Base-by-base conservation (phyloP, 2,888 invertebrate genomes). In the Leptinotarsa rubiginosa region DNA sequence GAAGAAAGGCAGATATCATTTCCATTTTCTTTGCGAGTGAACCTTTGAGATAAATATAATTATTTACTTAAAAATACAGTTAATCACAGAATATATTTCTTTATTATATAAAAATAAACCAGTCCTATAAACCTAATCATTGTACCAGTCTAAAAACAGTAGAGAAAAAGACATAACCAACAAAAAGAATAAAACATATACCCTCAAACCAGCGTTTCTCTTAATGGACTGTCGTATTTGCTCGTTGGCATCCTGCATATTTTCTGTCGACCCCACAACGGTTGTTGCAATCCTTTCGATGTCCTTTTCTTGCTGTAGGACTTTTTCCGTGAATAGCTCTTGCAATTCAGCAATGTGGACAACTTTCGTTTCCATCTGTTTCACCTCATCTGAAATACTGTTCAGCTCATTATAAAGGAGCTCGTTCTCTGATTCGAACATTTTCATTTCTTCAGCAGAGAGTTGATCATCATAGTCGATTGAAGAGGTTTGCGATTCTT, bases 141-240 rank as follows among this genome's bases (percentile, higher is more conserved):
- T 99, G 87, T 99, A 99, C 99, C 99, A 99, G 89, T 99, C 98
- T 70, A 99, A 90, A 88, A 99, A 99, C 13, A 99, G 89, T 69
- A 99, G 89, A 22, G 97, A 95, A 87, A 99, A 97, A 54, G 98
- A 97, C 93, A 98, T 95, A 54, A 99, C 97, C 81, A 99, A 89
- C 71, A 99, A 89, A 86, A 98, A 98, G 89, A 99, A 99, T 47
- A 99, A 89, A 72, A 98, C 93, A 92, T 96, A 98, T 16, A 97
- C 97, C 81, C 99, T 91, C 54, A 98, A 91, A 0, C 98, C 97
- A 1, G 99, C 99, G 88, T 98, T 98, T 78, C 97, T 93, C 88
- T 98, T 97, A 84, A 99, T 98, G 0, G 99, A 98, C 89, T 98
- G 96, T 79, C 97, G 91, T 70, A 99, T 96, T 88, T 98, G 97